Evolutionary conservation across 2,888 invertebrate genomes (phyloP).

Genomic region (Mechanitis messenoides): DNA sequence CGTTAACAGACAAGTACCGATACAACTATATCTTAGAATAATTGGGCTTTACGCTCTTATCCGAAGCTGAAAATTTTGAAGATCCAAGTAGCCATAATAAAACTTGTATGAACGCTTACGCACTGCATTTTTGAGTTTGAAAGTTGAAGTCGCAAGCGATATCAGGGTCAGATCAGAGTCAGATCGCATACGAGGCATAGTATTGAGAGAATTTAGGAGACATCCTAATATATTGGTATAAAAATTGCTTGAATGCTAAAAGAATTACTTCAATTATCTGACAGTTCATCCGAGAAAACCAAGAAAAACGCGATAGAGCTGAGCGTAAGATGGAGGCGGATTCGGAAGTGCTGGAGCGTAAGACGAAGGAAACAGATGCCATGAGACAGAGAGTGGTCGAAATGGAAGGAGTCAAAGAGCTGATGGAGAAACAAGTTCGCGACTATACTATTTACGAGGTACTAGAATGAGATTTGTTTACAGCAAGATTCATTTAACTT

Average conservation of each 20-base stretch:
- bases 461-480: not conserved
- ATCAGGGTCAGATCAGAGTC: too few species aligned
- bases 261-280: not conserved
- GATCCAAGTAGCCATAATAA: too few species aligned
- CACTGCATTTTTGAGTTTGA: too few species aligned
- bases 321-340: slow-evolving; percentile 77
- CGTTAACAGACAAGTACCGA: too few species aligned
- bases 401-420: slow-evolving; percentile 66
- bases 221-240: slow-evolving; percentile 6
- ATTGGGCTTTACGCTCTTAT: not conserved
- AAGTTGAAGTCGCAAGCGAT: too few species aligned
- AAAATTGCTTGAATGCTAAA: not conserved
- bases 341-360: slow-evolving; percentile 61
- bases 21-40: not conserved
- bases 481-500: too few species aligned
- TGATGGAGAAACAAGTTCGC: slow-evolving; percentile 76
- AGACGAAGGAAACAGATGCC: slow-evolving; percentile 70
- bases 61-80: too few species aligned
- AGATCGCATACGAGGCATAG: too few species aligned
- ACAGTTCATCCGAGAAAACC: slow-evolving; percentile 79
- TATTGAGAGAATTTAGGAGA: too few species aligned
- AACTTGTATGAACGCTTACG: too few species aligned
- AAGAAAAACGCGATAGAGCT: slow-evolving; percentile 79
- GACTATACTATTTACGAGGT: slow-evolving; percentile 78
- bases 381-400: slow-evolving; percentile 63